These are phyloP conservation scores for Bombus pyrosoma DNA, from an alignment of 1,140 invertebrate genomes.

Conservation along the genomic window DNA sequence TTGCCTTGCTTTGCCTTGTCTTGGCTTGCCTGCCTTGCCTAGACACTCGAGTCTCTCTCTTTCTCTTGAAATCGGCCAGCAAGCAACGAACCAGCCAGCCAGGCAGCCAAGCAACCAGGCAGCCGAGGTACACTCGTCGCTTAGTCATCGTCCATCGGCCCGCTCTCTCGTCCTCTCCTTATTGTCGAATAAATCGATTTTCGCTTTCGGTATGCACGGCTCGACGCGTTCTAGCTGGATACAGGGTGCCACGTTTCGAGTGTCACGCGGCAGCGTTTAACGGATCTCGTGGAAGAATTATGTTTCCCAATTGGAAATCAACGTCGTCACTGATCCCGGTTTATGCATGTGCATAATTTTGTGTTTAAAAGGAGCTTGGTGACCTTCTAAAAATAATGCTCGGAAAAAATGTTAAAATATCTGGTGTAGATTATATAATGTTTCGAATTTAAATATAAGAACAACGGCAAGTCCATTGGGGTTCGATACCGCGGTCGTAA, in stretches of 20 bases:
- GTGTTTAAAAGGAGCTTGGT: not conserved
- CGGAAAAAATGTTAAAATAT: not conserved
- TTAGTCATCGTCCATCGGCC: conserved; percentile 65
- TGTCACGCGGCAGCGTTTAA: not conserved
- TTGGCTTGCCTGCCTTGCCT: conserved; percentile 27
- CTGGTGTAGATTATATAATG: too few relatives aligned
- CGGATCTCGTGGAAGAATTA: not conserved
- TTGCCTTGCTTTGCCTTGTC: conserved; percentile 36
- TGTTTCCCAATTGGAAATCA: not conserved
- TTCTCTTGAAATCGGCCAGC: conserved; percentile 33
- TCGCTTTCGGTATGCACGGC: conserved; percentile 52
- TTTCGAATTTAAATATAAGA: too few relatives aligned
- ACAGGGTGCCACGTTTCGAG: not conserved
- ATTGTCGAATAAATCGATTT: conserved; percentile 62
- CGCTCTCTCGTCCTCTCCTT: conserved; percentile 42
- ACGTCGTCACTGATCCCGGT: not conserved
- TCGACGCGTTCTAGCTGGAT: conserved; percentile 16
- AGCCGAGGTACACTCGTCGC: conserved; percentile 53
- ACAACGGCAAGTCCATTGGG: too few relatives aligned
- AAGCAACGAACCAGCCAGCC: not conserved
- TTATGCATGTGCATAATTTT: conserved; percentile 34
- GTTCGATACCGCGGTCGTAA: not conserved
- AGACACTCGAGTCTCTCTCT: not conserved
- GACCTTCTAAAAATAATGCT: conserved; percentile 10
- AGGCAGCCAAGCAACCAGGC: conserved; percentile 27